phyloP scores from a whole-genome alignment of 2,888 invertebrate genomes.

The Spodoptera littoralis region DNA sequence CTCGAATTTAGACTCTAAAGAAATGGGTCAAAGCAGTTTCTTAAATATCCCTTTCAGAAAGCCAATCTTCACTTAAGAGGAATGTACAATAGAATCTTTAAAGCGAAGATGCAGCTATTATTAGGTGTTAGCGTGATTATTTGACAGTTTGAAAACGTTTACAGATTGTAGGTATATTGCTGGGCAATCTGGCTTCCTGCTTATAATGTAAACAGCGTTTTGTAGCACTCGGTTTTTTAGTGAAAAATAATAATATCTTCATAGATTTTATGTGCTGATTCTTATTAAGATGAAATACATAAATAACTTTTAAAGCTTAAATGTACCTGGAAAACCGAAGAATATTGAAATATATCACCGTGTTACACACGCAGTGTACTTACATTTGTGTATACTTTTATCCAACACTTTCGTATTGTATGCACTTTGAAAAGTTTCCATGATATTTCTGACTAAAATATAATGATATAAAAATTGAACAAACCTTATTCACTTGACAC shows the following conservation, averaged over 20 bases:
- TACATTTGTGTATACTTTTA: too few relatives aligned
- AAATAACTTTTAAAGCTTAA: conserved; percentile 49
- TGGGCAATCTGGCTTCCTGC: conserved; percentile 87
- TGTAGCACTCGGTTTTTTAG: conserved; percentile 68
- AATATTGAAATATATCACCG: conserved; percentile 11
- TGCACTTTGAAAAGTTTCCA: too few relatives aligned
- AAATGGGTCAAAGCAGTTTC: conserved; percentile 37
- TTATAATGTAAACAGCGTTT: conserved; percentile 84
- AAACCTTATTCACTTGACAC: not conserved
- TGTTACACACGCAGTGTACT: not conserved
- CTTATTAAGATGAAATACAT: conserved; percentile 67
- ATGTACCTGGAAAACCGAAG: conserved; percentile 17
- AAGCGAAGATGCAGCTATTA: conserved; percentile 84
- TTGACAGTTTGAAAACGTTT: conserved; percentile 89
- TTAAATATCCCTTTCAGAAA: conserved; percentile 36
- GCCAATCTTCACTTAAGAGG: conserved; percentile 68
- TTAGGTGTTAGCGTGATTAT: conserved; percentile 87
- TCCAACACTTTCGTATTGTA: too few relatives aligned
- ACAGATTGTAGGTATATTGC: conserved; percentile 81
- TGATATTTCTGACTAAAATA: too few relatives aligned
- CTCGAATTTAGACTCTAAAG: conserved; percentile 63
- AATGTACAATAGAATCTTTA: conserved; percentile 82
- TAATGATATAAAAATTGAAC: not conserved
- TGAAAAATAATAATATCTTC: conserved; percentile 76
- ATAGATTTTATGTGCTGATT: conserved; percentile 68